Evolutionary conservation across 2,797 vertebrate genomes (phyloP), one percentile per base, ranked within the genome.

Genomic region (Cygnus olor): DNA sequence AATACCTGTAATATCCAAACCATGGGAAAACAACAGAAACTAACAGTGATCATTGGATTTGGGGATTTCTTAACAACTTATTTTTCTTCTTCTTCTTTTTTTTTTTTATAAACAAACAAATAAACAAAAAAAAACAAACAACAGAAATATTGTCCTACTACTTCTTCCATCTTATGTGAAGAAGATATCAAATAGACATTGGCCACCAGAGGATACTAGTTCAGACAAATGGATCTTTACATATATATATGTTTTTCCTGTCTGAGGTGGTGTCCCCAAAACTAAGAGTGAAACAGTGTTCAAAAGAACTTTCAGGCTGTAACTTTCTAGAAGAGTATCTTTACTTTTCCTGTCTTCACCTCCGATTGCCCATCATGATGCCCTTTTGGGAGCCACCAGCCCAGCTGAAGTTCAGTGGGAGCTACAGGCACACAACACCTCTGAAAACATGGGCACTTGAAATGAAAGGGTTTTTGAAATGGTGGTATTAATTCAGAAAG

Each of bases 341-440:
- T 66, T 69, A n/a, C n/a, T 88, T 85, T 74, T 53, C 2, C 40
- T 85, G 19, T 65, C 30, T 82, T 51, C 45, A 65, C 16, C 14
- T 83, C 7, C 38, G 25, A 49, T 63, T 51, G 28, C 6, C 14
- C 11, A 10, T 18, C 13, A 11, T 30, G 71, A 42, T 3, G 16
- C 16, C 14, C 24, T 53, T 95, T 40, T 24, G 30, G 57, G 56
- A 80, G 47, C 42, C 42, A 40, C 47, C 27, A 66, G 61, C 34
- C 16, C n/a, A 68, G 54, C 9, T 68, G 65, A 49, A 44, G 42
- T 69, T 80, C 10, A 30, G 58, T 44, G 40, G 25, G 40, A 69
- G 8, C 51, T 73, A 10, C 1, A 1, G 32, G 10, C 24, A 38
- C 12, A 11, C 0, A 2, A 11, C 45, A 51, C 28, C 8, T 38